Evolutionary conservation across 2,888 invertebrate genomes (phyloP).

Genomic region (Yponomeuta malinellus): DNA sequence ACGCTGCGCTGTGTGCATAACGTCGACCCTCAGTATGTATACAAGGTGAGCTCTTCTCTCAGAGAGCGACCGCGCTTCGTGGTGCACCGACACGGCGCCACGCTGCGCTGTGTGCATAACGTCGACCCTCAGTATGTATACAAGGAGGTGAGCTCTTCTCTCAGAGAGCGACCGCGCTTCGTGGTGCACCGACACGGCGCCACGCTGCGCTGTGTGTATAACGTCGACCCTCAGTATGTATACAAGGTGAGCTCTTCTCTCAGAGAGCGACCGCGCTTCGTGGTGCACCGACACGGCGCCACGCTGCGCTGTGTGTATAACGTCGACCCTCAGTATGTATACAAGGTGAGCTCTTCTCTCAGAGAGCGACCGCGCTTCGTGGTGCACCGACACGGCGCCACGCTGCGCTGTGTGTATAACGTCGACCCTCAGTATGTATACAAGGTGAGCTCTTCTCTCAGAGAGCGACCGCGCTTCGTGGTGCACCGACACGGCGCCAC

Average conservation of each 20-base stretch:
- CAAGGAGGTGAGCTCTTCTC: conserved; percentile 75
- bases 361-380: too few relatives aligned
- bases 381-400: too few relatives aligned
- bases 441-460: too few relatives aligned
- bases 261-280: conserved; percentile 70
- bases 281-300: conserved; percentile 80
- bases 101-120: conserved; percentile 84
- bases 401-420: too few relatives aligned
- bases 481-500: too few relatives aligned
- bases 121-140: conserved; percentile 82
- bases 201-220: conserved; percentile 83
- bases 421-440: too few relatives aligned
- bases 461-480: too few relatives aligned
- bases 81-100: conserved; percentile 80
- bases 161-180: conserved; percentile 63
- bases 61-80: conserved; percentile 74
- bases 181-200: conserved; percentile 83
- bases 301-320: conserved; percentile 55
- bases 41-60: conserved; percentile 72
- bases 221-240: conserved; percentile 81
- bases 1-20: conserved; percentile 84
- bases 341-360: too few relatives aligned
- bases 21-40: conserved; percentile 81
- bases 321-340: too few relatives aligned
- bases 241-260: conserved; percentile 75